Evolutionary conservation across 2,113 vertebrate genomes (phyloP).

Genomic region (Rhinopithecus roxellana): DNA sequence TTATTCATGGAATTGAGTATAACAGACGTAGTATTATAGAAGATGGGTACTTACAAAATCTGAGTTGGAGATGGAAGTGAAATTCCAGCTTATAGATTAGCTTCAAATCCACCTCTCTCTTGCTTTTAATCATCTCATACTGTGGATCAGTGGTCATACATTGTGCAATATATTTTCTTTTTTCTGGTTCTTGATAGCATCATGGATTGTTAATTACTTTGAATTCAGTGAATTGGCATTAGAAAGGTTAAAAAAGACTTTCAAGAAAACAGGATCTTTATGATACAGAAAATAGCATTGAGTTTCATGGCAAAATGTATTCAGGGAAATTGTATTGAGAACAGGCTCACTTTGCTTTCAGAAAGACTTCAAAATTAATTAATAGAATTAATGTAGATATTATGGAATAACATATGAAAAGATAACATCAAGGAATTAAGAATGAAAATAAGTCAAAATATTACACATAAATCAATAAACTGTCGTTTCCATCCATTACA

Average conservation of each 20-base stretch:
- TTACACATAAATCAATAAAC: not conserved
- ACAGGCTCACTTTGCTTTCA: not conserved
- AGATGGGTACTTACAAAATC: not conserved
- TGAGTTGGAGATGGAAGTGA: not conserved
- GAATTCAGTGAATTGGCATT: not conserved
- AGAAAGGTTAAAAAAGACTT: not conserved
- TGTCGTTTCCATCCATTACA: not conserved
- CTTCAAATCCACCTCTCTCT: not conserved
- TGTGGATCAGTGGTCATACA: not conserved
- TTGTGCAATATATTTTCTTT: not conserved
- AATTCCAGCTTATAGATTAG: not conserved
- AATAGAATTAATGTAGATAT: not conserved
- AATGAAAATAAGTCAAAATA: not conserved
- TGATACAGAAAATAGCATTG: not conserved
- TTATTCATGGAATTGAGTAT: not conserved
- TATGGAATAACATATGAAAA: not conserved
- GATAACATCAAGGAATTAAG: not conserved
- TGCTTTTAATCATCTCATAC: not conserved
- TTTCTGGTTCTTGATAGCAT: not conserved
- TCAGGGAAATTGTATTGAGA: not conserved
- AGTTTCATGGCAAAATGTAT: not conserved
- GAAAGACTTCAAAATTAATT: slow-evolving; percentile 8
- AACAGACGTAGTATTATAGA: not conserved
- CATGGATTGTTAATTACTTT: slow-evolving; percentile 28
- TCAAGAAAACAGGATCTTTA: not conserved